Evolutionary conservation across 2,113 vertebrate species (phyloP), one percentile per base, ranked within the genome.

Genomic region (Mus musculus): DNA sequence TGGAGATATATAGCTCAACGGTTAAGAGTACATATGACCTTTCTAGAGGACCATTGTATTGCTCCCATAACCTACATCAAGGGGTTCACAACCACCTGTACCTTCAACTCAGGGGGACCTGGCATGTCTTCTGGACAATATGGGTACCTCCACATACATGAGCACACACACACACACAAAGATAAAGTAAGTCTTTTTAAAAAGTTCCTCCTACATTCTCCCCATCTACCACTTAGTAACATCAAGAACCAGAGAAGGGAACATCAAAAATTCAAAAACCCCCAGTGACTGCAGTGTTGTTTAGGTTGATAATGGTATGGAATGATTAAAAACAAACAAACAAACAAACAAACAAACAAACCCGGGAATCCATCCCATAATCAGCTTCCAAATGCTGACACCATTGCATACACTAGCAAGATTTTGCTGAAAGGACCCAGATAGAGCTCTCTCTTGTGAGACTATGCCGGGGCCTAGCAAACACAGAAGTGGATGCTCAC

Each of bases 181-280:
- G 59, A 46, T 14, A 86, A 72, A 54, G n/a, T 24, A 88, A n/a
- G n/a, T 71, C 22, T 88, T 72, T 72, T 54, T 67, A 16, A 72
- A 65, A 24, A 8, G 3, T 92, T n/a, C 67, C 33, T 77, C 16
- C 7, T 8, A 54, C 30, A 20, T 42, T 16, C 10, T 65, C 19
- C 4, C 4, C 16, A 49, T 14, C 86, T 12, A 73, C 69, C 61
- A 89, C 12, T 30, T 88, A 80, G 69, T 36, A 88, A 87, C 30
- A 91, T 12, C 63, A 89, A 95, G n/a, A 56, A 92, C 46, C 24
- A 95, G 36, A 89, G 24, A 84, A 19, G n/a, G 7, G 36, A 93
- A 90, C n/a, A 72, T 5, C 30, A 75, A 95, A 95, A 91, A 39
- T 56, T 81, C 52, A 76, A 33, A 19, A 65, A 8, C 30, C 30